Evolutionary conservation across 2,113 vertebrate species (phyloP), one percentile per base, ranked within the genome.

Genomic region (Caracal caracal): DNA sequence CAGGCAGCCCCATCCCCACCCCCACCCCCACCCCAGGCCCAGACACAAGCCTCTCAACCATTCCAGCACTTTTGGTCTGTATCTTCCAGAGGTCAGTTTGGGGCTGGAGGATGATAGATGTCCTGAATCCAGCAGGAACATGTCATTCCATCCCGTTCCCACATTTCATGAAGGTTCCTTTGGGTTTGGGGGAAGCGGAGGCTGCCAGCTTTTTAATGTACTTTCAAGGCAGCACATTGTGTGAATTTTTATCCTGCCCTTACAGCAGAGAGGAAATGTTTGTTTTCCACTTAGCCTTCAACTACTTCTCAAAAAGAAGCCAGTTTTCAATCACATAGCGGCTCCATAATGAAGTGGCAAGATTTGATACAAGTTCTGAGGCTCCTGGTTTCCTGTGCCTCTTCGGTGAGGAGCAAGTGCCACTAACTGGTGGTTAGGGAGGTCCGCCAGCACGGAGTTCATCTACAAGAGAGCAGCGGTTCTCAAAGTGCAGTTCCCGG

Each of bases 241-340:
- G 63, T 93, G 56, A 53, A 13, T 51, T 95, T 89, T 68, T 17
- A 81, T 47, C 33, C 65, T 85, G 13, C 71, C 35, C 71, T 94
- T 78, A 4, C 79, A 70, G 82, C 59, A 63, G 30, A 65, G 5
- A 92, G 89, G 89, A 96, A 92, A 94, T 95, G 56, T 87, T 97
- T 96, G n/a, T 88, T 94, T 94, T 79, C 86, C 61, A 80, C 17
- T 83, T 30, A 61, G 87, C 49, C 24, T 93, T 86, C 26, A 22
- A 88, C 37, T 0, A 6, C 22, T 63, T 85, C 40, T 93, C 49
- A 76, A 76, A 49, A 94, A 89, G 73, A 92, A 90, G 35, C 33
- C 37, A 8, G 59, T 84, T 94, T 91, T 92, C 90, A 61, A 76
- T 91, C 59, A 61, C 53, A 88, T 26, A 4, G 33, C 35, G 70